A percentile compares a stretch with the other conserved stretches of the same genome.
These are phyloP conservation scores for Rhopalosiphum nymphaeae DNA, from an alignment of 2,888 invertebrate species.

Conservation along the genomic window DNA sequence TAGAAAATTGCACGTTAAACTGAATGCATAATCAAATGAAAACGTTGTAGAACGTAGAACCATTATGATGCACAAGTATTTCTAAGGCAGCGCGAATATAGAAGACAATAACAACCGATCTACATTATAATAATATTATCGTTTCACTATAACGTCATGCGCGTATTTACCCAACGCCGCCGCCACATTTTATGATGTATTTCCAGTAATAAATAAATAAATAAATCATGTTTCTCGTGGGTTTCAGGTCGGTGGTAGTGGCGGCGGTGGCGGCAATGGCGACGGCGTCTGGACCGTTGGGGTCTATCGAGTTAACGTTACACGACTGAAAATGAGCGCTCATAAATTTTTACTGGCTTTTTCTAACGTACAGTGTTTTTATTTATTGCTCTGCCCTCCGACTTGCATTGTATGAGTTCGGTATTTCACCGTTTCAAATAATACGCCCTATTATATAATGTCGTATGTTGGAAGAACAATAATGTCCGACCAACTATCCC, in stretches of 20 bases:
- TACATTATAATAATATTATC: background rate
- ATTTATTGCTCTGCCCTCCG: constrained; percentile 45
- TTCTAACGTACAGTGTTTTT: constrained; percentile 41
- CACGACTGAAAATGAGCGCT: constrained; percentile 50
- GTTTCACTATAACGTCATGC: background rate
- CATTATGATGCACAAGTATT: background rate
- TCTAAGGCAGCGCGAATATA: background rate
- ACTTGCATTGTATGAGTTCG: background rate
- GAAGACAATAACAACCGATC: background rate
- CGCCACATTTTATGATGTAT: constrained; percentile 1
- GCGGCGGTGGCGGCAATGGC: background rate
- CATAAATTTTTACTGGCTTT: constrained; percentile 56
- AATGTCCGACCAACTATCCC: background rate
- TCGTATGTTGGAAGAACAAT: background rate
- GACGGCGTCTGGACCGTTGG: background rate
- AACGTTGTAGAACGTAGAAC: background rate
- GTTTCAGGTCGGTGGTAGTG: background rate
- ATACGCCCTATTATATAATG: background rate
- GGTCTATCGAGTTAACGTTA: constrained; percentile 44
- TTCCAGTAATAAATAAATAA: constrained; percentile 24
- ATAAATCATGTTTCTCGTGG: constrained; percentile 10
- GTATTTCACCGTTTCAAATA: background rate
- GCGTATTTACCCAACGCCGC: background rate
- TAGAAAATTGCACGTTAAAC: background rate
- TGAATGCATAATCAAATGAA: background rate